Evolutionary conservation across 2,113 vertebrate species (phyloP).

Genomic region (Aix galericulata): DNA sequence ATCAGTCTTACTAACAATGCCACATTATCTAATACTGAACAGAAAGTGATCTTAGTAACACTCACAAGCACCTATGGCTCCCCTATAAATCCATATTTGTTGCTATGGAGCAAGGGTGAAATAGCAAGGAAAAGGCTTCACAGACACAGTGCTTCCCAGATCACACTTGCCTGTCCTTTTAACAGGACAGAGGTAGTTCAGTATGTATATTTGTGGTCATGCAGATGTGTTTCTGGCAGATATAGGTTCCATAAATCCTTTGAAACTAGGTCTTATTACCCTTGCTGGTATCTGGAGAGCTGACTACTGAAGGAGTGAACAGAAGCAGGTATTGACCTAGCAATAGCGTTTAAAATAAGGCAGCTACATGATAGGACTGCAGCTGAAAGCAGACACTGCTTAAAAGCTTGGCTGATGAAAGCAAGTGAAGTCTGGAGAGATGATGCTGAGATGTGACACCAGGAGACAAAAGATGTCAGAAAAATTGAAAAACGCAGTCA

Average conservation of each 20-base stretch:
- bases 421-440: constrained; percentile 31
- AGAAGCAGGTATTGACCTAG: background rate
- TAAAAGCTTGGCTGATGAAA: constrained; percentile 51
- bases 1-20: background rate
- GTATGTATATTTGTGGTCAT: background rate
- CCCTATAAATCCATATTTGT: background rate
- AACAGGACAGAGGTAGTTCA: background rate
- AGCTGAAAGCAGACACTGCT: background rate
- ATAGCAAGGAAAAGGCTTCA: background rate
- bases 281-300: background rate
- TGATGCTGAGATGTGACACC: constrained; percentile 11
- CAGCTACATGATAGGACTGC: background rate
- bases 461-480: constrained; percentile 11
- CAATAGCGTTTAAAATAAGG: constrained; percentile 14
- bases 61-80: background rate
- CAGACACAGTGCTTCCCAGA: background rate
- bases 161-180: background rate
- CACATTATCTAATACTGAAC: background rate
- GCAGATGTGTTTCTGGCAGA: background rate
- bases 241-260: background rate
- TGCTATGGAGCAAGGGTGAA: background rate
- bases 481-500: constrained; percentile 38
- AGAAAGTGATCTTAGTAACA: background rate
- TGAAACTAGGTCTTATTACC: constrained; percentile 1
- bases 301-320: background rate